Base-by-base conservation (phyloP, 2,888 invertebrate genomes). In the Helleia helle region DNA sequence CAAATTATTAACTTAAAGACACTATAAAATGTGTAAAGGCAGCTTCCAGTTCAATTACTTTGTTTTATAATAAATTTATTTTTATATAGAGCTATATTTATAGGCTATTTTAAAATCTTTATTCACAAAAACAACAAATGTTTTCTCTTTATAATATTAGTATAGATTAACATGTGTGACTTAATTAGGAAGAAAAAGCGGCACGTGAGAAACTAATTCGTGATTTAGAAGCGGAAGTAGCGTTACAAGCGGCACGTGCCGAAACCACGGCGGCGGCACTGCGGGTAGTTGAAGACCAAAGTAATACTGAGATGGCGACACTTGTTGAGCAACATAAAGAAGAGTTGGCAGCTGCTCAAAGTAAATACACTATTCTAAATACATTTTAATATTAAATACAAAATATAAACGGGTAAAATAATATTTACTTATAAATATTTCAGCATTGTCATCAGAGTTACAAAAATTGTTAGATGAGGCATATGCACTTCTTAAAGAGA, bases 391-490 rank as follows among this genome's bases (percentile, higher is more conserved):
- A n/a, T n/a, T n/a, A n/a, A n/a, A n/a, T n/a, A n/a, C n/a, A n/a
- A n/a, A n/a, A n/a, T n/a, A n/a, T n/a, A n/a, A n/a, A n/a, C n/a
- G n/a, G n/a, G n/a, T n/a, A n/a, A n/a, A n/a, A n/a, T n/a, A n/a
- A n/a, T n/a, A n/a, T n/a, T n/a, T n/a, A n/a, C n/a, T n/a, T n/a
- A n/a, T n/a, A n/a, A 15, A n/a, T 25, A 43, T 71, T 73, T 38
- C 62, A 86, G 86, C 81, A n/a, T 57, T 86, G 47, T 81, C 85
- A 24, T 72, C 80, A 22, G 84, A 86, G 59, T 59, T 86, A 34
- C 86, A 86, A 50, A 86, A 85, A 49, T 57, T 86, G 14, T 56
- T 86, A 42, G 84, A 86, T 50, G 86, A 86, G 67, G 84, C 86
- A 9, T 86, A 86, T 52, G 81, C 79, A 28, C 68, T 86, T 24